Base-by-base conservation (phyloP, 2,888 invertebrate genomes). In the Iphiclides podalirius region DNA sequence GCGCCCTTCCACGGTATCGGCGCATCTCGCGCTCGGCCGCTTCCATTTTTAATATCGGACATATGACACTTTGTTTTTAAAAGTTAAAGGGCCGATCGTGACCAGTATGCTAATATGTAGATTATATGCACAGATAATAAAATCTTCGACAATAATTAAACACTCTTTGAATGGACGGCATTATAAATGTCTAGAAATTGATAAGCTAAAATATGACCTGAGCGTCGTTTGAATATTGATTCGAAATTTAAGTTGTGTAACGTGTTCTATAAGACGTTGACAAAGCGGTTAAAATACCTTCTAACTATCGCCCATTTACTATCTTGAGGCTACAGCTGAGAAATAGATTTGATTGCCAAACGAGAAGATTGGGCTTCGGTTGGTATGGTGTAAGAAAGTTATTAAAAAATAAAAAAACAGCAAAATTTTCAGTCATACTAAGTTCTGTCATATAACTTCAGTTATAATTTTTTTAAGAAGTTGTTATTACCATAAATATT, bases 1-100 rank as follows among this genome's bases (percentile, higher is more conserved):
- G 39, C 49, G 39, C 43, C 42, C 43, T 47, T 45, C 53, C 38
- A 34, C 46, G 46, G 46, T 73, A 77, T 77, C 75, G 54, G 58
- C 41, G 53, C 62, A 74, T 76, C 74, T 75, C 54, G 55, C 66
- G 58, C n/a, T n/a, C n/a, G n/a, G n/a, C 59, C 36, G 47, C 47
- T 36, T 49, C 44, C 74, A 72, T 72, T 72, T 67, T 66, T 67
- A 63, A 68, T 65, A 65, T 59, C 50, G 47, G 53, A 49, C 44
- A 51, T 47, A 54, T 52, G 57, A 48, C 52, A 52, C 54, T 44
- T 39, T 34, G 33, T 26, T 44, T 34, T 20, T 31, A 43, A 36
- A 14, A 28, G 33, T 12, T 34, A 15, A 41, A 41, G 20, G 39
- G 33, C 9, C 15, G 26, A 39, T 15, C 38, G 45, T 50, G 50